A percentile compares a stretch with the other conserved stretches of the same genome.
These are phyloP conservation scores for Drosophila paranaensis DNA, from an alignment of 2,888 invertebrate genomes.

Conservation along the genomic window DNA sequence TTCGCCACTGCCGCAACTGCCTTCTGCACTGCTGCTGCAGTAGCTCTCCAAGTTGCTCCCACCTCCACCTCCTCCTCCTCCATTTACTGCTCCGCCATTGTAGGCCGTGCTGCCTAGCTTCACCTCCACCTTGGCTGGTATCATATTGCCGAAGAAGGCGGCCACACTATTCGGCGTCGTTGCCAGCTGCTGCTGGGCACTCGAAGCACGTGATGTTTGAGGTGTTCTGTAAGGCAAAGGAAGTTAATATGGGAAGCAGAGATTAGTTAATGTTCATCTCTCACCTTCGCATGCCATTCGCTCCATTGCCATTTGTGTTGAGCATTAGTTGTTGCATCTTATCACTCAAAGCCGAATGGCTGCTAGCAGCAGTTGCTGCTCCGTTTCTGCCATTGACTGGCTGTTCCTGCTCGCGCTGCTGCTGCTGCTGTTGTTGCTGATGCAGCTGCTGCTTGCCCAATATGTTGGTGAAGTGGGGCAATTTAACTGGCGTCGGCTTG, in stretches of 20 bases:
- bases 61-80: constrained; percentile 25
- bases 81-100: constrained; percentile 4
- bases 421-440: constrained; percentile 42
- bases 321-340: constrained; percentile 83
- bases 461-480: constrained; percentile 82
- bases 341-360: constrained; percentile 73
- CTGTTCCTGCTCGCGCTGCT: constrained; percentile 45
- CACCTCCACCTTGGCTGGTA: constrained; percentile 84
- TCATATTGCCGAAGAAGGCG: constrained; percentile 83
- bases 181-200: constrained; percentile 55
- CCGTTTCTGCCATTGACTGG: constrained; percentile 36
- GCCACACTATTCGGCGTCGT: constrained; percentile 75
- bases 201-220: constrained; percentile 66
- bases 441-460: constrained; percentile 67
- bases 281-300: constrained; percentile 53
- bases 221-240: constrained; percentile 61
- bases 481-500: constrained; percentile 84
- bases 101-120: constrained; percentile 69
- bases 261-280: not conserved
- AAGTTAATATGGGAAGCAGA: not conserved
- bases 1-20: constrained; percentile 48
- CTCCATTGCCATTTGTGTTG: constrained; percentile 68
- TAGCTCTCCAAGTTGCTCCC: constrained; percentile 61
- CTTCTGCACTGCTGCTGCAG: constrained; percentile 70
- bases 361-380: not conserved